phyloP scores from a whole-genome alignment of 1,140 invertebrate species.

The Drosophila navojoa region DNA sequence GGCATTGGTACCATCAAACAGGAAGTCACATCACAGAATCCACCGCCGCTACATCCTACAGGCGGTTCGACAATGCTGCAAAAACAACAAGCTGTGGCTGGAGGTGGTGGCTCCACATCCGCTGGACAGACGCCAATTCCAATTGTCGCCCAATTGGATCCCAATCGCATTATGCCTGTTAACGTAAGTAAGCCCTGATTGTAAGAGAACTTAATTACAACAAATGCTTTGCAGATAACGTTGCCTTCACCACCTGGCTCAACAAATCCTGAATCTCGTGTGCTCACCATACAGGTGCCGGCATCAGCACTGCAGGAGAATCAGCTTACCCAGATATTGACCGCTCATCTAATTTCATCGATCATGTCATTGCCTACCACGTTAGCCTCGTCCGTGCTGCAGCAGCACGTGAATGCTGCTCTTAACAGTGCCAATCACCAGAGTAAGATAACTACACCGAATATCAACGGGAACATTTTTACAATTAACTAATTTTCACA shows the following conservation, averaged over 20 bases:
- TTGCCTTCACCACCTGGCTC: constrained; percentile 89
- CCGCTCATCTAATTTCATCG: constrained; percentile 92
- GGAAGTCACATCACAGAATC: constrained; percentile 81
- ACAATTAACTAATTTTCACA: not conserved
- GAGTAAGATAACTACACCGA: constrained; percentile 53
- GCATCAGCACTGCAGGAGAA: constrained; percentile 91
- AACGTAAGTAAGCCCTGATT: constrained; percentile 56
- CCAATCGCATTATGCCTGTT: constrained; percentile 83
- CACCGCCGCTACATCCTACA: constrained; percentile 75
- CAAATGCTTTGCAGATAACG: constrained; percentile 63
- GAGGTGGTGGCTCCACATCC: constrained; percentile 8
- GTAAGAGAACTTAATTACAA: constrained; percentile 27
- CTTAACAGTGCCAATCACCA: constrained; percentile 85
- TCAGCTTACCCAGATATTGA: constrained; percentile 87
- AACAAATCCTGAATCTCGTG: constrained; percentile 87
- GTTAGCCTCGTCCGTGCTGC: constrained; percentile 90
- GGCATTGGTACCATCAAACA: constrained; percentile 65
- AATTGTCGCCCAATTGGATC: constrained; percentile 81
- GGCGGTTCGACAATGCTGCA: constrained; percentile 62
- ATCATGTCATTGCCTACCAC: constrained; percentile 92
- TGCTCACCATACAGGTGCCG: constrained; percentile 93
- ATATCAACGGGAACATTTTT: not conserved
- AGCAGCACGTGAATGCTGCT: constrained; percentile 94
- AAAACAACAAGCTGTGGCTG: constrained; percentile 66
- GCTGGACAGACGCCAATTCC: constrained; percentile 75